Percentiles rank a stretch among this genome's conserved stretches.
phyloP scores from a whole-genome alignment of 2,888 invertebrate species.

The Nasonia oneida region DNA sequence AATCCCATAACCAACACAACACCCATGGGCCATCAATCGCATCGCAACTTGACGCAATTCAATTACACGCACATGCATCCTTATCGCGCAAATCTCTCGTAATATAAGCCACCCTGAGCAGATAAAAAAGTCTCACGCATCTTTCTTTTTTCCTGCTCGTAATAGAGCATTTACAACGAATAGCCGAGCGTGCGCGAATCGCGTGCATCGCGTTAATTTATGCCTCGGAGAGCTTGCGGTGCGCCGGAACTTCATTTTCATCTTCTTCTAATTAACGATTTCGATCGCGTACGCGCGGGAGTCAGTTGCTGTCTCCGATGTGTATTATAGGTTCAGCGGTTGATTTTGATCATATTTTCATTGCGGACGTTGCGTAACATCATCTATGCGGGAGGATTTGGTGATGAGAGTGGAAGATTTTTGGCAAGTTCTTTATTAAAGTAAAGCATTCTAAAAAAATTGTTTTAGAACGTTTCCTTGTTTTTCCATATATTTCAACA shows the following conservation, averaged over 20 bases:
- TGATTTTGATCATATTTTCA: not conserved
- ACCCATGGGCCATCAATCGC: not conserved
- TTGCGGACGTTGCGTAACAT: slow-evolving; percentile 29
- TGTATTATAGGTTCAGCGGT: not conserved
- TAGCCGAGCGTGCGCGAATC: not conserved
- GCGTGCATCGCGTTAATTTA: slow-evolving; percentile 11
- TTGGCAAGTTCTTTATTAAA: not conserved
- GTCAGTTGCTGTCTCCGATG: slow-evolving; percentile 9
- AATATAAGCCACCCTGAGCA: not conserved
- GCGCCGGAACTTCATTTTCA: slow-evolving; percentile 47
- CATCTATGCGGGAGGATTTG: not conserved
- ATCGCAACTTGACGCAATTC: not conserved
- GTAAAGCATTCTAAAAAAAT: not conserved
- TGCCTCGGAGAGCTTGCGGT: slow-evolving; percentile 34
- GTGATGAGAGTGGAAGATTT: not conserved
- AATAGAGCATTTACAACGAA: slow-evolving; percentile 28
- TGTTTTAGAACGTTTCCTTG: too few species aligned
- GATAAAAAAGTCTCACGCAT: not conserved
- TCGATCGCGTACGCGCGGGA: slow-evolving; percentile 11
- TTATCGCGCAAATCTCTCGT: not conserved
- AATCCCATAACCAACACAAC: not conserved
- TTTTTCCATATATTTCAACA: too few species aligned
- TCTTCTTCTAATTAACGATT: slow-evolving; percentile 46
- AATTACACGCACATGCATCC: not conserved
- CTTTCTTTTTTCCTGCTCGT: not conserved